Conservation (phyloP, 2,797 vertebrate species). For the Steatocranus sp. region DNA sequence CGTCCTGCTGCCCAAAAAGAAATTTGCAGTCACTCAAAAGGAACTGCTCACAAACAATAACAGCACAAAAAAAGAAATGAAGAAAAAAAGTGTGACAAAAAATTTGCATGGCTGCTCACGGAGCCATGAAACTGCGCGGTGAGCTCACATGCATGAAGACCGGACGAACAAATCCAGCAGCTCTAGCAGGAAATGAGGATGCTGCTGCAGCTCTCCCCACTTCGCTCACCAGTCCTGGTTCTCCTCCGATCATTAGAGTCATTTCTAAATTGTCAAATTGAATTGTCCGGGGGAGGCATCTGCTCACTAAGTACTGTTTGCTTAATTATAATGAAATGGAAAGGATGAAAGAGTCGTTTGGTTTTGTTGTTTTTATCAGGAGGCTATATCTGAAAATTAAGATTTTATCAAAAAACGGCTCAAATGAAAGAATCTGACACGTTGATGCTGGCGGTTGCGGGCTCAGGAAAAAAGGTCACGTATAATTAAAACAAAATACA, state of each 20-base stretch:
- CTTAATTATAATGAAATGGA: constrained; percentile 49
- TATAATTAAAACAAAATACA: neutral
- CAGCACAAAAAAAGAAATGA: neutral
- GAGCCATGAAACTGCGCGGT: neutral
- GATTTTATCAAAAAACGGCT: constrained; percentile 31
- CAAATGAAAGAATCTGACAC: constrained; percentile 2
- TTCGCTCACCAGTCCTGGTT: constrained; percentile 1
- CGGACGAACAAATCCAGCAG: neutral
- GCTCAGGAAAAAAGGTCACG: neutral
- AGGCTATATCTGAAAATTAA: constrained; percentile 24
- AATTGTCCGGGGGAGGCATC: constrained; percentile 52
- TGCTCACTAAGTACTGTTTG: constrained; percentile 46
- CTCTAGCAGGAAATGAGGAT: neutral
- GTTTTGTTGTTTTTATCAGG: constrained; percentile 6
- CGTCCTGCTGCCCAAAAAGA: constrained; percentile 30
- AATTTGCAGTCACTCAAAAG: neutral
- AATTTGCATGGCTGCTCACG: constrained; percentile 28
- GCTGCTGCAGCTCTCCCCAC: neutral
- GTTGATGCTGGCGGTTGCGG: neutral
- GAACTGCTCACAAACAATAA: neutral
- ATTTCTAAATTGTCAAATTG: constrained; percentile 51
- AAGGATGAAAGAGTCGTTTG: neutral
- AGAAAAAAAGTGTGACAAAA: neutral
- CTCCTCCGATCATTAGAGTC: constrained; percentile 26
- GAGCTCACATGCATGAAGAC: constrained; percentile 1